phyloP scores from a whole-genome alignment of 2,888 invertebrate genomes.

The Cephus sareptanus region DNA sequence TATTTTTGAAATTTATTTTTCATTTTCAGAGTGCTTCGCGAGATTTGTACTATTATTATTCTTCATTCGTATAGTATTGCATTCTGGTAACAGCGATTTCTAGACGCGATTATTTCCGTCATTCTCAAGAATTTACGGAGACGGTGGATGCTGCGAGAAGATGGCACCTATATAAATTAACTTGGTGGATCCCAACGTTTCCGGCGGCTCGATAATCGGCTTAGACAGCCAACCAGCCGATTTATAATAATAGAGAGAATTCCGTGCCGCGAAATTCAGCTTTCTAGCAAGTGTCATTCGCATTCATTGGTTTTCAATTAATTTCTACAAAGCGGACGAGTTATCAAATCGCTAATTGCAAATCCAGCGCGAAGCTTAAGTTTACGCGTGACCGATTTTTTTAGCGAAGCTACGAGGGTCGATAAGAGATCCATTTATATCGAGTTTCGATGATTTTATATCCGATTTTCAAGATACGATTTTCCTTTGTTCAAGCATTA shows the following conservation, averaged over 20 bases:
- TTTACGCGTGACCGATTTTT: too few species aligned
- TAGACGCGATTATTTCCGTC: too few species aligned
- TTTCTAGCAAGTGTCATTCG: slow-evolving; percentile 49
- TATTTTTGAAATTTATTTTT: too few species aligned
- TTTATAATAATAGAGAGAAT: slow-evolving; percentile 47
- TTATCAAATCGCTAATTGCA: slow-evolving; percentile 59
- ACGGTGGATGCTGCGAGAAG: not conserved
- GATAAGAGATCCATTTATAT: too few species aligned
- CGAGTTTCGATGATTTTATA: too few species aligned
- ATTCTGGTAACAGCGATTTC: too few species aligned
- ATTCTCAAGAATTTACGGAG: too few species aligned
- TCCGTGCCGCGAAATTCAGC: slow-evolving; percentile 37
- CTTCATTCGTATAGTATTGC: too few species aligned
- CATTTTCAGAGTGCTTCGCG: too few species aligned
- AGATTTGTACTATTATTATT: too few species aligned
- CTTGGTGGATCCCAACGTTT: slow-evolving; percentile 46
- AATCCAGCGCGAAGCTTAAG: slow-evolving; percentile 20
- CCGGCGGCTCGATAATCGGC: slow-evolving; percentile 55
- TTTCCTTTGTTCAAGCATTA: slow-evolving; percentile 1
- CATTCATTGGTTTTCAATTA: slow-evolving; percentile 62
- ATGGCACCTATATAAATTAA: slow-evolving; percentile 46
- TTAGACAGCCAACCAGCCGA: slow-evolving; percentile 33
- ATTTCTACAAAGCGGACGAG: slow-evolving; percentile 53
- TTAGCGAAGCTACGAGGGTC: too few species aligned
- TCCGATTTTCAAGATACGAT: too few species aligned